Evolutionary conservation across 2,888 invertebrate genomes (phyloP).

Genomic region (Octodonta nipae): DNA sequence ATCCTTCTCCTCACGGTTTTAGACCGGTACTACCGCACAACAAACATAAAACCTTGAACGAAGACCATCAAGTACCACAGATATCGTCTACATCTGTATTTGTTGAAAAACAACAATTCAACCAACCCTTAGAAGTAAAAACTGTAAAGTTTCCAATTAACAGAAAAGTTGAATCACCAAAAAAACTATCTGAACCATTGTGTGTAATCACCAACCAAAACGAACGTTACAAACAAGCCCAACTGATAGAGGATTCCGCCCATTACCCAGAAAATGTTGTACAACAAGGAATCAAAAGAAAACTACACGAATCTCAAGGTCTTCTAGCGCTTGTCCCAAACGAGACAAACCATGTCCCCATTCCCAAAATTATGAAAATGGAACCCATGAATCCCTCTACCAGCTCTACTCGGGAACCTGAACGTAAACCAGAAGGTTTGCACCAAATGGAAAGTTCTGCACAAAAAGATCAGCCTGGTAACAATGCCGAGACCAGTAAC

Average conservation of each 20-base stretch:
- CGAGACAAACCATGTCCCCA: conserved; percentile 11
- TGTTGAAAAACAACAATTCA: conserved; percentile 8
- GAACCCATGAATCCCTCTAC: conserved; percentile 10
- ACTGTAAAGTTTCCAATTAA: conserved; percentile 30
- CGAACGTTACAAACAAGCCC: conserved; percentile 31
- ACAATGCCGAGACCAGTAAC: conserved; percentile 20
- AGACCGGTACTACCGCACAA: conserved; percentile 24
- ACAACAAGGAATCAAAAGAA: conserved; percentile 25
- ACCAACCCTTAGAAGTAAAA: conserved; percentile 24
- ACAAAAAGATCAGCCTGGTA: conserved; percentile 7
- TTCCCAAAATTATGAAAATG: conserved; percentile 19
- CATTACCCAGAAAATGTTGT: conserved; percentile 28
- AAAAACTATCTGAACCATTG: conserved; percentile 27
- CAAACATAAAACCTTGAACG: conserved; percentile 12
- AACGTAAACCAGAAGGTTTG: not conserved
- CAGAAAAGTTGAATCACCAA: conserved; percentile 17
- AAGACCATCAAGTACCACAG: conserved; percentile 26
- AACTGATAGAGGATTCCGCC: conserved; percentile 26
- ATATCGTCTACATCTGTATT: conserved; percentile 17
- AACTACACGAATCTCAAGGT: conserved; percentile 17
- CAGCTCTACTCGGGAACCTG: conserved; percentile 3
- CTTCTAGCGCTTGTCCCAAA: conserved; percentile 15
- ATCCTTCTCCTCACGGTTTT: conserved; percentile 26
- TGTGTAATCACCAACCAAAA: conserved; percentile 32
- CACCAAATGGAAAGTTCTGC: not conserved